Percentiles rank a stretch among this genome's conserved stretches.
These are phyloP conservation scores for Philopotamus ludificatus DNA, from an alignment of 1,140 invertebrate genomes.

Conservation along the genomic window DNA sequence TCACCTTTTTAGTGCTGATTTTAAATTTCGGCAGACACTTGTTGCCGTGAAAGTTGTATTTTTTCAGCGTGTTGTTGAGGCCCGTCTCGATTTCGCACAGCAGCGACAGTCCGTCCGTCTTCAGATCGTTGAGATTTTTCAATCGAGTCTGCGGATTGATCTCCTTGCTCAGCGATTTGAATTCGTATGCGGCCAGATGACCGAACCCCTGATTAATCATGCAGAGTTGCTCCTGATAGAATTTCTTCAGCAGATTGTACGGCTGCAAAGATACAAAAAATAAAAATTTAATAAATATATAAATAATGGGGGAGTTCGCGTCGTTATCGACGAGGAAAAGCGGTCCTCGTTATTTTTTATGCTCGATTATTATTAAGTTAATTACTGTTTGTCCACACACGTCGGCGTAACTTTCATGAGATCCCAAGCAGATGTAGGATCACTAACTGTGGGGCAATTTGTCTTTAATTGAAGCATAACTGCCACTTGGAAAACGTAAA, in stretches of 20 bases:
- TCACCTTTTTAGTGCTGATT: not conserved
- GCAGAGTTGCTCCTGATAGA: no score
- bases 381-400: constrained; percentile 28
- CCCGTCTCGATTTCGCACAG: constrained; percentile 20
- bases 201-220: no score
- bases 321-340: not conserved
- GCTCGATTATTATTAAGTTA: constrained; percentile 37
- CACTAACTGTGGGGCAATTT: constrained; percentile 40
- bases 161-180: constrained; percentile 1
- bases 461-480: constrained; percentile 41
- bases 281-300: constrained; percentile 1
- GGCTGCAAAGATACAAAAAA: constrained; percentile 31
- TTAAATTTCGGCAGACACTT: not conserved
- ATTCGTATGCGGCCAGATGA: no score
- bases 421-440: constrained; percentile 27
- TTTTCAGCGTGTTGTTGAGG: not conserved
- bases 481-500: constrained; percentile 36
- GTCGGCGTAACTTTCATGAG: constrained; percentile 28
- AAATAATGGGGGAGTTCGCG: not conserved
- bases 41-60: not conserved
- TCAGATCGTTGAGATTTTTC: not conserved
- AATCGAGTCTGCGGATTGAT: not conserved
- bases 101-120: not conserved
- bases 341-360: constrained; percentile 11
- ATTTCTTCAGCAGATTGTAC: constrained; percentile 7